Conservation (phyloP, 2,113 vertebrate genomes). For the Callithrix jacchus region DNA sequence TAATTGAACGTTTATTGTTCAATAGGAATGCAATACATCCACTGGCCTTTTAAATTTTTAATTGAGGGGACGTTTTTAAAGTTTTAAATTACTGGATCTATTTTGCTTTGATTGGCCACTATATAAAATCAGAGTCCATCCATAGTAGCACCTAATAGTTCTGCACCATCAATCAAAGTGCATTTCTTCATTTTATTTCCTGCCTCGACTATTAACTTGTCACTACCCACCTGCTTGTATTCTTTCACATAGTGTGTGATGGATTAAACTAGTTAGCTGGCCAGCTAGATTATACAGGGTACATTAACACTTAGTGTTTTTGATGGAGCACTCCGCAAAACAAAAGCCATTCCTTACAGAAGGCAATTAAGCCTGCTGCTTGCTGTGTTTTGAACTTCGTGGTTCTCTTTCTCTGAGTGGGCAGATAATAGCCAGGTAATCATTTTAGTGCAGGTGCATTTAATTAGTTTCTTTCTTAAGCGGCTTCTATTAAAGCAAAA, state of each 20-base stretch:
- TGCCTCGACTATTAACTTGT: constrained; percentile 83
- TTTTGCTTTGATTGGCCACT: constrained; percentile 82
- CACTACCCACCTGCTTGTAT: constrained; percentile 82
- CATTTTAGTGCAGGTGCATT: constrained; percentile 70
- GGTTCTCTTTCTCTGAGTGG: constrained; percentile 61
- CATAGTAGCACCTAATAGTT: constrained; percentile 73
- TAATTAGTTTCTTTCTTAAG: constrained; percentile 66
- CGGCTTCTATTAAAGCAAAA: constrained; percentile 50
- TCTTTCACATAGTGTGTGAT: constrained; percentile 81
- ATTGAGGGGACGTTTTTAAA: constrained; percentile 63
- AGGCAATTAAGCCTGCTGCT: constrained; percentile 74
- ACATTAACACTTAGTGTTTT: constrained; percentile 82
- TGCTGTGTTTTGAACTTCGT: constrained; percentile 55
- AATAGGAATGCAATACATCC: constrained; percentile 41
- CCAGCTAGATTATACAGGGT: constrained; percentile 81
- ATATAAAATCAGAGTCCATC: constrained; percentile 80
- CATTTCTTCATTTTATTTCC: constrained; percentile 80
- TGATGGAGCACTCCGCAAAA: constrained; percentile 73
- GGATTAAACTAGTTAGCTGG: constrained; percentile 87
- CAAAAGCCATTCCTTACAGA: constrained; percentile 69
- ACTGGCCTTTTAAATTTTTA: constrained; percentile 65
- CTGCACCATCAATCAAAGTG: constrained; percentile 81
- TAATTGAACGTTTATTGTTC: constrained; percentile 69
- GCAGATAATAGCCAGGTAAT: constrained; percentile 69
- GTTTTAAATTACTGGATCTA: constrained; percentile 78